Conservation (phyloP, 2,888 invertebrate genomes). For the Cheilosia pagana region DNA sequence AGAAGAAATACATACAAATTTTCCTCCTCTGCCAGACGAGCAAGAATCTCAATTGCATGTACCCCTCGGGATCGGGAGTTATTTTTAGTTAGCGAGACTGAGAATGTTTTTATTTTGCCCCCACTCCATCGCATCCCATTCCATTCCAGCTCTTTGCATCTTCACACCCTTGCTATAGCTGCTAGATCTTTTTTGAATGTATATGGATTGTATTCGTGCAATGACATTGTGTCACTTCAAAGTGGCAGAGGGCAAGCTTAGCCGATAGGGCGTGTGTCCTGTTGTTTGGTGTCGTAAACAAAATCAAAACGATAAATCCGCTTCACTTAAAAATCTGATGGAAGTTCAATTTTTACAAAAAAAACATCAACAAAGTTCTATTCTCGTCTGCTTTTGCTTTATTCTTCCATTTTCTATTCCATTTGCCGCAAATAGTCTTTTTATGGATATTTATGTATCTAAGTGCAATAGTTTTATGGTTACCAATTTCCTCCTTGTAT, state of each 20-base stretch:
- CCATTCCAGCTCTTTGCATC: not conserved
- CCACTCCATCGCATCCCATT: not conserved
- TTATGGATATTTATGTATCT: constrained; percentile 43
- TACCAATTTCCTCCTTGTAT: not conserved
- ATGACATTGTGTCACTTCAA: constrained; percentile 67
- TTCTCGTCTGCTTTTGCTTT: constrained; percentile 34
- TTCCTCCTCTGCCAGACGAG: constrained; percentile 14
- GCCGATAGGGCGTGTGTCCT: constrained; percentile 20
- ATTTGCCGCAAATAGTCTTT: constrained; percentile 35
- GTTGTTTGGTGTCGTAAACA: constrained; percentile 50
- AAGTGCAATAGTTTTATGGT: constrained; percentile 1
- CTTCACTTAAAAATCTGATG: constrained; percentile 14
- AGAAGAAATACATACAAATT: not conserved
- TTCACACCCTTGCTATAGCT: constrained; percentile 35
- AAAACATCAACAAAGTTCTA: constrained; percentile 32
- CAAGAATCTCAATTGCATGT: constrained; percentile 30
- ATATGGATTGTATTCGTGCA: constrained; percentile 43
- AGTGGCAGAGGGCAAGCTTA: constrained; percentile 57
- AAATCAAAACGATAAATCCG: constrained; percentile 32
- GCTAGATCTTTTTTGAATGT: not conserved
- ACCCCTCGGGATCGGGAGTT: constrained; percentile 19
- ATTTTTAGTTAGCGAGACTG: constrained; percentile 59
- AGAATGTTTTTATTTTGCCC: constrained; percentile 5
- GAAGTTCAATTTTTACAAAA: constrained; percentile 20
- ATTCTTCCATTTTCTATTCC: constrained; percentile 10